Base-by-base conservation (phyloP, 2,113 vertebrate species). In the Mugil cephalus region DNA sequence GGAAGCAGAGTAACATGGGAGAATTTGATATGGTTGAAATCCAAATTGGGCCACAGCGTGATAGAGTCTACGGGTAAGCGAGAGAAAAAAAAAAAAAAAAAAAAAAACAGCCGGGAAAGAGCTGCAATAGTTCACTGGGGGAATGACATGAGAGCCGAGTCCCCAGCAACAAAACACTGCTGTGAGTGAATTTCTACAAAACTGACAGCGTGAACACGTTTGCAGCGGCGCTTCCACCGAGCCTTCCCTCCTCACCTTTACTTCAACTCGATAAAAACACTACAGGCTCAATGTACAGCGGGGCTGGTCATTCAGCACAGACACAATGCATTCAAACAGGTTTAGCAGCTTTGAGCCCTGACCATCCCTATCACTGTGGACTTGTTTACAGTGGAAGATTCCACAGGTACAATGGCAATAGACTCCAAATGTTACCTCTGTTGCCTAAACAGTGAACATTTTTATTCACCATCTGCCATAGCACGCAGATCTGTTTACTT, bases 11-110 rank as follows among this genome's bases (percentile, higher is more conserved):
- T n/a, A 79, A 65, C 73, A 53, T 15, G 38, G 61, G 56, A 83
- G 50, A 74, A 80, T 80, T 67, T 77, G 55, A 76, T 67, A 67
- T 42, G 47, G 59, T 66, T 48, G 17, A 65, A 48, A 71, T 64
- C 35, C 38, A 81, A 85, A 79, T 21, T 60, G 45, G 69, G 55
- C 60, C 9, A 14, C 63, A 68, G 50, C 18, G 17, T 53, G 61
- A 64, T 3, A 1, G 36, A 64, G 63, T 4, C 42, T 48, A 53
- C 54, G 46, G 46, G 58, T 11, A 54, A 79, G 14, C 40, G 35
- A 34, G 6, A 39, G 48, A 15, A 48, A 14, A 58, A 10, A 30
- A 6, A n/a, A n/a, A n/a, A n/a, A n/a, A n/a, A n/a, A n/a, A n/a
- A n/a, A 47, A 12, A 55, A 61, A 73, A 3, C 14, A 40, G 50